Conservation (phyloP, 2,113 vertebrate species). For the Caloenas nicobarica region DNA sequence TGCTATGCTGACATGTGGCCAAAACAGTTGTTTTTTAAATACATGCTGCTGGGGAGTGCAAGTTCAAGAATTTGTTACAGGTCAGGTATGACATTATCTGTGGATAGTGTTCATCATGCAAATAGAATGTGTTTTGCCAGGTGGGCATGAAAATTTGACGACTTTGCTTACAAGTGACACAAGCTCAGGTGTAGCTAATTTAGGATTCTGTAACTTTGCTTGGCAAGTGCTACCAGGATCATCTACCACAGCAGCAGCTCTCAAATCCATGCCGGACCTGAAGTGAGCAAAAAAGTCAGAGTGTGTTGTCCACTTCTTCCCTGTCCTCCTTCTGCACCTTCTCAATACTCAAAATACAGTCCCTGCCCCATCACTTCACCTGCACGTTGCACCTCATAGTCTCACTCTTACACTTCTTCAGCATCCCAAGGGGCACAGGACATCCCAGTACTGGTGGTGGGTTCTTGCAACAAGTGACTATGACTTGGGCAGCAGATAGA, state of each 20-base stretch:
- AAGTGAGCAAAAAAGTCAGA: not conserved
- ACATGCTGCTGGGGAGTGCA: not conserved
- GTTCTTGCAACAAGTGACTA: not conserved
- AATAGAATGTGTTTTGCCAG: not conserved
- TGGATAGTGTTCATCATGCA: not conserved
- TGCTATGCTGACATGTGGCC: not conserved
- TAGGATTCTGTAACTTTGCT: not conserved
- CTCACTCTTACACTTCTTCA: not conserved
- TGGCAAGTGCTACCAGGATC: not conserved
- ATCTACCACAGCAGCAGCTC: not conserved
- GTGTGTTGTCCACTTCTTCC: not conserved
- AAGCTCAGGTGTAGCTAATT: not conserved
- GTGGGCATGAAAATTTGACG: not conserved
- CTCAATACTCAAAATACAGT: not conserved
- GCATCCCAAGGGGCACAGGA: not conserved
- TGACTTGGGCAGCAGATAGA: not conserved
- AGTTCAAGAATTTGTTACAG: not conserved
- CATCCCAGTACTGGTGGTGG: not conserved
- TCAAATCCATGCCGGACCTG: not conserved
- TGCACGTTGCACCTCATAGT: not conserved
- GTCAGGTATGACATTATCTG: not conserved
- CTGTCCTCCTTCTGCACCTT: not conserved
- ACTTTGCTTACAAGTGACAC: not conserved
- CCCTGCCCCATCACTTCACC: not conserved
- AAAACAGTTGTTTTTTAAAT: not conserved